Base-by-base conservation (phyloP, 37 sponge, comb jelly and placozoan genomes). In the Spongilla lacustris region DNA sequence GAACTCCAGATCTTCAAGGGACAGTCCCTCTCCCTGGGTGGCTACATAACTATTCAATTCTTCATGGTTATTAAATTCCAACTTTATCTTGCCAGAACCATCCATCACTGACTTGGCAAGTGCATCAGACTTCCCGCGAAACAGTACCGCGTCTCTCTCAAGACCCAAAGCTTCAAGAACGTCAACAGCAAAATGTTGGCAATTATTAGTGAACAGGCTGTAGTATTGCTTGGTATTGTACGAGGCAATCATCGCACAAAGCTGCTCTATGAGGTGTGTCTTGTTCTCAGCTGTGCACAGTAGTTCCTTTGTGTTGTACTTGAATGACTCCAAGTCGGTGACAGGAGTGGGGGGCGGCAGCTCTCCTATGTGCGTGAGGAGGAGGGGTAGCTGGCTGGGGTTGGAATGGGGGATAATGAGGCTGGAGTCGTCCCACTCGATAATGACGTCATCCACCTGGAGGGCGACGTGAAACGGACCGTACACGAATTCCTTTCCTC, bases 381-480 rank as follows among this genome's bases (percentile, higher is more conserved):
- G 0, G 33, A 24, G 23, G 26, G 75, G 35, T 21, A 6, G 31
- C 22, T n/a, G 29, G 22, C 0, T 32, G 34, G 34, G 34, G 24
- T 23, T 34, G 75, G 0, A 36, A 30, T 36, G 8, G 22, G 75
- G 73, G 73, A 33, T 33, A 14, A 33, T 24, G 13, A 72, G 73
- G 29, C 73, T 72, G 25, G 73, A n/a, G 31, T 72, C 8, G 73
- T 12, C 8, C 31, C 31, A 72, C 30, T 72, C 29, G 10, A 72
- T 12, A 14, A 32, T 14, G 0, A 48, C 69, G 27, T 84, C 67
- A 23, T 34, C 77, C 9, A 84, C 50, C 29, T 35, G 13, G 26
- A 84, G 67, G 6, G 85, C 85, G 1, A 77, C 77, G 66, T 84
- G 85, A n/a, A 84, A 46, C 11, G 85, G 36, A 4, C 85, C 85